A percentile compares a stretch with the other conserved stretches of the same genome.
These are phyloP conservation scores for Tiliqua scincoides DNA, from an alignment of 2,113 vertebrate species.

Conservation along the genomic window DNA sequence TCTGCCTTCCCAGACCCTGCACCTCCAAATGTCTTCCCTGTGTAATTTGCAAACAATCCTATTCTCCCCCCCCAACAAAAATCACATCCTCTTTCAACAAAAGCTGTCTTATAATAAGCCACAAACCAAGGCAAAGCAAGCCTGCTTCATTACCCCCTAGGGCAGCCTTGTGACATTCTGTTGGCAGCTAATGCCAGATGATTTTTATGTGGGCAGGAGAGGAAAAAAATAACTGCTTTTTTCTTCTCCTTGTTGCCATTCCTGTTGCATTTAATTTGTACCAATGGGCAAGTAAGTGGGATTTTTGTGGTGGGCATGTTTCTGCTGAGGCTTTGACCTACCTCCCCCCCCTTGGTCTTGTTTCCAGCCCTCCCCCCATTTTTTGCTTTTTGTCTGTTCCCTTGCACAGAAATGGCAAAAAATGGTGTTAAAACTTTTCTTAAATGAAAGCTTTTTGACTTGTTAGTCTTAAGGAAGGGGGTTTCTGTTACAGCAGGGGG, in stretches of 20 bases:
- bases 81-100: slow-evolving; percentile 17
- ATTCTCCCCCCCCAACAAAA: background rate
- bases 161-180: slow-evolving; percentile 4
- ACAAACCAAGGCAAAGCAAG: background rate
- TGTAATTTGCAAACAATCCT: background rate
- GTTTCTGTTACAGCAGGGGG: background rate
- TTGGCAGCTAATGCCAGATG: slow-evolving; percentile 12
- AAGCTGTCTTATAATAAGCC: slow-evolving; percentile 12
- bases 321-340: background rate
- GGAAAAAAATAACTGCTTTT: background rate
- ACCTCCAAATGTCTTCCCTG: background rate
- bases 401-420: too few species aligned
- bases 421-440: background rate
- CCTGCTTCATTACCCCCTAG: background rate
- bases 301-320: background rate
- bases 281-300: background rate
- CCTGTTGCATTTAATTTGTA: background rate
- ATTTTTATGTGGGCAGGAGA: slow-evolving; percentile 18
- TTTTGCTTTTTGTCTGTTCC: background rate
- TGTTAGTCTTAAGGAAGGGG: background rate
- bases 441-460: background rate
- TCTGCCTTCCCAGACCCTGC: background rate
- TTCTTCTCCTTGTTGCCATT: background rate
- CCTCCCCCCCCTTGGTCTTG: background rate
- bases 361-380: too few species aligned